Percentiles rank a stretch among this genome's conserved stretches.
These are phyloP conservation scores for Choristoneura rosaceana DNA, from an alignment of 2,888 invertebrate genomes.

Conservation along the genomic window DNA sequence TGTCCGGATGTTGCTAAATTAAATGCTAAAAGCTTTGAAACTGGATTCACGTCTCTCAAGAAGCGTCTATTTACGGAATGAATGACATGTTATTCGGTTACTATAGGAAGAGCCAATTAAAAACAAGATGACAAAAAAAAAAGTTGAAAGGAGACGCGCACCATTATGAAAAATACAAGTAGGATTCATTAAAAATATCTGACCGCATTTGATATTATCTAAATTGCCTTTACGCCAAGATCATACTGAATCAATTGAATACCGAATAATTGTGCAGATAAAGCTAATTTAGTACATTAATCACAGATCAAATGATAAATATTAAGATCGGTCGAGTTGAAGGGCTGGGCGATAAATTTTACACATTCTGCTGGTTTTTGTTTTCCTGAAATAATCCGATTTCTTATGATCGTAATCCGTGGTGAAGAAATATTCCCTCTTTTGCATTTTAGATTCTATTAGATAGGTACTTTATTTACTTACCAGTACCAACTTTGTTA, in stretches of 20 bases:
- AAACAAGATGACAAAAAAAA: conserved; percentile 8
- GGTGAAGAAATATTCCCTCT: not conserved
- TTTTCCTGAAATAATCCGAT: conserved; percentile 11
- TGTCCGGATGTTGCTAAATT: conserved; percentile 55
- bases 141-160: not conserved
- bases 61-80: conserved; percentile 34
- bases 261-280: conserved; percentile 12
- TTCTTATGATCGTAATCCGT: not conserved
- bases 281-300: conserved; percentile 21
- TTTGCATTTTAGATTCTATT: not conserved
- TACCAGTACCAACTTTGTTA: no score
- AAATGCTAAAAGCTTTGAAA: conserved; percentile 57
- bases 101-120: conserved; percentile 32
- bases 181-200: not conserved
- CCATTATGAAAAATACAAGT: not conserved
- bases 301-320: conserved; percentile 17
- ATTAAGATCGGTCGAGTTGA: conserved; percentile 23
- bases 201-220: conserved; percentile 3
- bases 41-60: conserved; percentile 48
- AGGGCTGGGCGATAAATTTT: conserved; percentile 23
- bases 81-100: conserved; percentile 35
- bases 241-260: conserved; percentile 14
- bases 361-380: conserved; percentile 19
- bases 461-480: not conserved
- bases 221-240: conserved; percentile 8